Percentiles rank a stretch among this genome's conserved stretches.
Evolutionary conservation across 2,113 vertebrate genomes (phyloP).

Genomic region (Naja naja): DNA sequence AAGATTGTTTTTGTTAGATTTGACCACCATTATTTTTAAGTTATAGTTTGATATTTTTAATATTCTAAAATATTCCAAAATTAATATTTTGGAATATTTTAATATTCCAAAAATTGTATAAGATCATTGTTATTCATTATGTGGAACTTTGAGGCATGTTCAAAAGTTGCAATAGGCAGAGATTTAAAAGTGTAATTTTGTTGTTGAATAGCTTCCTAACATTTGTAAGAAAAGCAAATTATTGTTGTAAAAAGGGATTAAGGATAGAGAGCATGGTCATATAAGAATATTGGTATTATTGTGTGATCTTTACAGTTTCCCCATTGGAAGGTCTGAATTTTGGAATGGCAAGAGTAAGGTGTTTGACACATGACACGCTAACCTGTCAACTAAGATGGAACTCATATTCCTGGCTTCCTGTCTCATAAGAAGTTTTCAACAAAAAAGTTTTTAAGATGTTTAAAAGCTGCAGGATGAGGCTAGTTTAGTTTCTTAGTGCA

Average conservation of each 20-base stretch:
- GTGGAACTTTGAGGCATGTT: background rate
- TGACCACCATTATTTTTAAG: background rate
- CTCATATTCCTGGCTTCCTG: background rate
- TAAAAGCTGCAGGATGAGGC: background rate
- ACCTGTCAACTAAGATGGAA: background rate
- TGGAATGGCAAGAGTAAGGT: background rate
- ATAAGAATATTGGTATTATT: background rate
- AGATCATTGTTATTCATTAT: background rate
- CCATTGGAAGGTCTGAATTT: background rate
- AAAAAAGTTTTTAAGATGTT: background rate
- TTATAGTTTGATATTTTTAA: background rate
- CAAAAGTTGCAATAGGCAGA: background rate
- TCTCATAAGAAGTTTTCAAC: background rate
- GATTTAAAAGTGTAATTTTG: background rate
- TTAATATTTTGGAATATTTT: too few species aligned
- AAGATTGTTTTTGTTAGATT: background rate
- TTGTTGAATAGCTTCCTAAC: background rate
- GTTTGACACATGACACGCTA: slow-evolving; percentile 8
- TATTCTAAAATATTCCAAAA: too few species aligned
- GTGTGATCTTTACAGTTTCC: background rate
- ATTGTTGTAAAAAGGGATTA: background rate
- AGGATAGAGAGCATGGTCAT: background rate
- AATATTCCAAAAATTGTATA: background rate
- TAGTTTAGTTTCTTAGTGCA: background rate
- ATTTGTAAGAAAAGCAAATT: background rate